These are phyloP conservation scores for Falcunculus frontatus DNA, from an alignment of 2,113 vertebrate genomes.

Conservation along the genomic window DNA sequence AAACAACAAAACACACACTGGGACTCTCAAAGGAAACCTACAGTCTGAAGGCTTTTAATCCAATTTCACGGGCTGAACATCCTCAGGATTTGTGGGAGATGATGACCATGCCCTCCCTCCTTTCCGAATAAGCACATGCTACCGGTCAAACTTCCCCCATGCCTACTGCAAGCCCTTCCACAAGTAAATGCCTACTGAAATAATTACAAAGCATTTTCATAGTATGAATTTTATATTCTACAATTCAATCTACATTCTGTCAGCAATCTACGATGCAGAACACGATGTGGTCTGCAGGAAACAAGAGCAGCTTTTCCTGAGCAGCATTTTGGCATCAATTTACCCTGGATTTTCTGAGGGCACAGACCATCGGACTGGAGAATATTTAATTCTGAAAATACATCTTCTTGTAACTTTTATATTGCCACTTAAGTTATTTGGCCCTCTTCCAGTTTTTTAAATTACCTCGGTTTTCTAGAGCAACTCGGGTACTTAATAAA, in stretches of 20 bases:
- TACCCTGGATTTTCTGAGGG: not conserved
- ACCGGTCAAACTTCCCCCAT: not conserved
- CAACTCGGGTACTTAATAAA: not conserved
- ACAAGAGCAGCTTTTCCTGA: not conserved
- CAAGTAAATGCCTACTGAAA: not conserved
- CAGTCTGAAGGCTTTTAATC: not conserved
- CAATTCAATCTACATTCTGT: not conserved
- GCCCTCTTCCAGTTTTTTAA: not conserved
- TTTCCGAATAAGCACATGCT: not conserved
- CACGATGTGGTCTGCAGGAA: not conserved
- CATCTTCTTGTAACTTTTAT: not conserved
- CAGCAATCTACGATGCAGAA: not conserved
- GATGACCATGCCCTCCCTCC: not conserved
- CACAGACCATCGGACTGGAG: not conserved
- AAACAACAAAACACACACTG: not conserved
- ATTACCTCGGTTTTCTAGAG: not conserved
- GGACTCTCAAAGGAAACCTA: not conserved
- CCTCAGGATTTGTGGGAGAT: not conserved
- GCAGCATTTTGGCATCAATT: not conserved
- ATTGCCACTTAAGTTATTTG: not conserved
- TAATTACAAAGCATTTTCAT: not conserved
- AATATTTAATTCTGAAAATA: not conserved
- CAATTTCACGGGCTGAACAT: not conserved
- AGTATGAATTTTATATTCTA: not conserved
- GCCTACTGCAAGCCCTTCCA: not conserved